Evolutionary conservation across 1,140 invertebrate species (phyloP).

Genomic region (Carposina sasakii): DNA sequence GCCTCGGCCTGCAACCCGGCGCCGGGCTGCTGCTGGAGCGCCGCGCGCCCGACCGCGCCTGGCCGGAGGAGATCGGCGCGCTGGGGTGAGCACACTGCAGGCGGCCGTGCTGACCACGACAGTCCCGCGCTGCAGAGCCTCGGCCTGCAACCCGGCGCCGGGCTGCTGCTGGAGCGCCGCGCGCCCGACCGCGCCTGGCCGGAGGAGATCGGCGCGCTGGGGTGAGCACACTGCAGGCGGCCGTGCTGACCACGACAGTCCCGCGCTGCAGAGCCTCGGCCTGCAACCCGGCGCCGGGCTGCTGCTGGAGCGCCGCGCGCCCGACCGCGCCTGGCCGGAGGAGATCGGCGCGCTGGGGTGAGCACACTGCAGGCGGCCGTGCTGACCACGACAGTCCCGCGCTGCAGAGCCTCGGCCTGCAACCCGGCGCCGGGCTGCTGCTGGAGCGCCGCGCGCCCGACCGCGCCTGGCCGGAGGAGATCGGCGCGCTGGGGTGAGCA

Average conservation of each 20-base stretch:
- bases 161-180: not conserved
- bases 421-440: slow-evolving; percentile 83
- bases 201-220: slow-evolving; percentile 68
- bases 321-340: slow-evolving; percentile 85
- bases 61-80: slow-evolving; percentile 91
- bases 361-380: slow-evolving; percentile 82
- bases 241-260: slow-evolving; percentile 83
- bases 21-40: slow-evolving; percentile 86
- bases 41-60: slow-evolving; percentile 89
- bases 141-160: not conserved
- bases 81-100: slow-evolving; percentile 54
- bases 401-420: slow-evolving; percentile 79
- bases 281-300: slow-evolving; percentile 83
- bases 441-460: slow-evolving; percentile 89
- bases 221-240: slow-evolving; percentile 78
- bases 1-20: slow-evolving; percentile 79
- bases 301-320: slow-evolving; percentile 85
- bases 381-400: slow-evolving; percentile 81
- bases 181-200: slow-evolving; percentile 75
- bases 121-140: not conserved
- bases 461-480: slow-evolving; percentile 93
- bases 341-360: slow-evolving; percentile 67
- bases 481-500: slow-evolving; percentile 77
- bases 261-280: slow-evolving; percentile 79
- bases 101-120: not conserved